Evolutionary conservation across 2,113 vertebrate genomes (phyloP).

Genomic region (Rhynchomys soricoides): DNA sequence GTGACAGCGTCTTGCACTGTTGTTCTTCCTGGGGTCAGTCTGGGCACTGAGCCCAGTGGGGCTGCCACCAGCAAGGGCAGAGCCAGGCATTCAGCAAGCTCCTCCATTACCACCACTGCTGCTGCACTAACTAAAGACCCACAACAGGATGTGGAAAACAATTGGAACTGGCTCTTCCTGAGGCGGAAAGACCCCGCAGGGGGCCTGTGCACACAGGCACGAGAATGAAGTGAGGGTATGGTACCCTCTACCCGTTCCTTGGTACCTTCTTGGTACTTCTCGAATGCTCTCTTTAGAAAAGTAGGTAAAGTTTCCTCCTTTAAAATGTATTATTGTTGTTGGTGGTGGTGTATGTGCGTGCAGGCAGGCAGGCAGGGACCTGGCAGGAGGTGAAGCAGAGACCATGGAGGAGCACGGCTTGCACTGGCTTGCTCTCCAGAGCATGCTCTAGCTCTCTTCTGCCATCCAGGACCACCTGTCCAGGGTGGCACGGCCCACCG

Average conservation of each 20-base stretch:
- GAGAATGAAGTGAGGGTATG: no score
- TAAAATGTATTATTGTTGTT: neutral
- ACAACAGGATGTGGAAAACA: neutral
- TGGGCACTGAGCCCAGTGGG: conserved; percentile 41
- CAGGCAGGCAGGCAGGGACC: no score
- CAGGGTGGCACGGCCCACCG: neutral
- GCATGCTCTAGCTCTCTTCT: neutral
- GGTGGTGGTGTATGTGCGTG: neutral
- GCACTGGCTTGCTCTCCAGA: neutral
- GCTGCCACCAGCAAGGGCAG: neutral
- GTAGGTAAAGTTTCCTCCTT: neutral
- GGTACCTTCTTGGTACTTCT: neutral
- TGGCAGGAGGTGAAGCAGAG: neutral
- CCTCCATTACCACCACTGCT: neutral
- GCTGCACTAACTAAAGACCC: neutral
- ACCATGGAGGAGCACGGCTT: neutral
- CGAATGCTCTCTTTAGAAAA: neutral
- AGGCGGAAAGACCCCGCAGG: neutral
- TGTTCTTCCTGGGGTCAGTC: conserved; percentile 23
- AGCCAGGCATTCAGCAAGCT: neutral
- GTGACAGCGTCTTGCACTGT: neutral
- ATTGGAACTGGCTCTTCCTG: neutral
- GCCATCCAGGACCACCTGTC: neutral
- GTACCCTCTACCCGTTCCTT: neutral
- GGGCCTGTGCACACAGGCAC: neutral